Conservation (phyloP, 2,888 invertebrate species). For the Drosophila merina region DNA sequence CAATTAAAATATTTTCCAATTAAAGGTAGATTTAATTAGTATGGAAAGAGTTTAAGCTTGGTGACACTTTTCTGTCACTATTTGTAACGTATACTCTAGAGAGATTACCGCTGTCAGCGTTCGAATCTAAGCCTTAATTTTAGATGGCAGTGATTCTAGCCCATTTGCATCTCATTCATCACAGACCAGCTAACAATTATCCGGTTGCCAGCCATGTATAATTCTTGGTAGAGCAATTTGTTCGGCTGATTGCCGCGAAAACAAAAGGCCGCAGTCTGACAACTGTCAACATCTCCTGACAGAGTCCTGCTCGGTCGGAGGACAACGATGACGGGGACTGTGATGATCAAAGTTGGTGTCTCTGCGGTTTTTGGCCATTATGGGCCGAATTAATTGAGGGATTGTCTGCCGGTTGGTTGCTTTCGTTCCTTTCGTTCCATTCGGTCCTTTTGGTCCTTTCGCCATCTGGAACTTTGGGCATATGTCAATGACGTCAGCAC, state of each 20-base stretch:
- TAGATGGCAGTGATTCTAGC: constrained; percentile 21
- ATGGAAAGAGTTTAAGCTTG: too few species aligned
- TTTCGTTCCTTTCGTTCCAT: background rate
- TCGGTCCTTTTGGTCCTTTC: constrained; percentile 1
- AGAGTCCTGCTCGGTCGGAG: background rate
- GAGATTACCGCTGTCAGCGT: background rate
- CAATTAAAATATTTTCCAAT: background rate
- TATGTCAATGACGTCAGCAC: constrained; percentile 56
- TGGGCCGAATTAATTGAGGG: constrained; percentile 54
- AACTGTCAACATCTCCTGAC: constrained; percentile 48
- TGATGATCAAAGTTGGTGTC: constrained; percentile 46
- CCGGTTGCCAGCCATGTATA: constrained; percentile 25
- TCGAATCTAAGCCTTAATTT: constrained; percentile 1
- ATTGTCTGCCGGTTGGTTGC: constrained; percentile 49
- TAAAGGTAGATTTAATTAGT: background rate
- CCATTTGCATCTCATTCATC: constrained; percentile 33
- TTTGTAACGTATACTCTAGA: background rate
- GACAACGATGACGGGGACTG: constrained; percentile 28
- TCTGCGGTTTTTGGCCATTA: constrained; percentile 39
- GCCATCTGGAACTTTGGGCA: constrained; percentile 17
- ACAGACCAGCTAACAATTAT: constrained; percentile 35
- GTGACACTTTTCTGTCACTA: background rate
- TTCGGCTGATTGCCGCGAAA: constrained; percentile 52
- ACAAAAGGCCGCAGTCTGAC: constrained; percentile 56
- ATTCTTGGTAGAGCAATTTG: constrained; percentile 35